Evolutionary conservation across 2,888 invertebrate genomes (phyloP), one percentile per base, ranked within the genome.

Genomic region (Apodemia mormo): DNA sequence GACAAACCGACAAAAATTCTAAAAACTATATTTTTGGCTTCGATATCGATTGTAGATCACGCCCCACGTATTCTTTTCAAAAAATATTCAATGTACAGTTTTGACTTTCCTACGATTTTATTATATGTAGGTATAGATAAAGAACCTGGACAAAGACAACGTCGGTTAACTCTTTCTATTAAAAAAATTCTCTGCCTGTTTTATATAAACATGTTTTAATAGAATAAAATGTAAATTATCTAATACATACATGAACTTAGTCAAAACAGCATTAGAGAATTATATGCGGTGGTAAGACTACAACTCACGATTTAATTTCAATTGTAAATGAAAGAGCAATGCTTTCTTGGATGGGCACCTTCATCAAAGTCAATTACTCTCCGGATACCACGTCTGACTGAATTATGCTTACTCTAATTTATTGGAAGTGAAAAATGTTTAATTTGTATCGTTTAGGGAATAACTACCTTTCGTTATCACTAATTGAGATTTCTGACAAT

Each of bases 361-460:
- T 85, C 87, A 85, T 89, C 90, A 89, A 80, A 87, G 90, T 90
- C 90, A 89, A 89, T 89, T 89, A 89, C 61, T 5, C 10, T 61
- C 33, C 33, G 61, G 61, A 14, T 49, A 49, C 61, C 61, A 33
- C 45, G 45, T 45, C 9, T 30, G 29, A 58, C 30, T 30, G 29
- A 58, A 22, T 58, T 58, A 30, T 58, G 30, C 30, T 58, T 58
- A 56, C 56, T 56, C n/a, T 8, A 56, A 56, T 56, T 56, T 29
- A 56, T 56, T 56, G 56, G 29, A 56, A 56, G 56, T 56, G 9
- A 56, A 56, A 56, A 56, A 29, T 56, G 56, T 56, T 56, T 56
- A n/a, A n/a, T 56, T 56, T 22, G 56, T 56, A 2, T 22, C 56
- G 22, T 56, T 22, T 22, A 8, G 29, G 29, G n/a, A 56, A 56